These are phyloP conservation scores for Tetranychus piercei DNA, from an alignment of 2,888 invertebrate species.

Conservation along the genomic window DNA sequence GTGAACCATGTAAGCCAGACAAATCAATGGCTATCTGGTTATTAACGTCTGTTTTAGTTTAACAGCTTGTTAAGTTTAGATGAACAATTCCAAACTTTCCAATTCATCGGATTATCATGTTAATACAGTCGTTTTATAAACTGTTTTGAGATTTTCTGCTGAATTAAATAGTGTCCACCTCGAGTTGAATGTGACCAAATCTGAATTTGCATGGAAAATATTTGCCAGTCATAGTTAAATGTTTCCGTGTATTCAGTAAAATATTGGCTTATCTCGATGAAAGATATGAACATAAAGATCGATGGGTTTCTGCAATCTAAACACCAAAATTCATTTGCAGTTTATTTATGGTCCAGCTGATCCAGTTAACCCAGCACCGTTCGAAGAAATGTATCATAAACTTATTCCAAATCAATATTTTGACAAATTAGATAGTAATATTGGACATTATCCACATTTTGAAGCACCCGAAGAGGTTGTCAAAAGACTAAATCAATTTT, in stretches of 20 bases:
- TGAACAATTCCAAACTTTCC: too few species aligned
- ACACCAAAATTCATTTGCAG: slow-evolving; percentile 29
- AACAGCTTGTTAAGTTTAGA: too few species aligned
- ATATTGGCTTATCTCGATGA: slow-evolving; percentile 30
- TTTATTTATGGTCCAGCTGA: slow-evolving; percentile 33
- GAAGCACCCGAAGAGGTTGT: slow-evolving; percentile 30
- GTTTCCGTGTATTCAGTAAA: slow-evolving; percentile 19
- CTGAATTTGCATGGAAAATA: too few species aligned
- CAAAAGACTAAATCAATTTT: slow-evolving; percentile 24
- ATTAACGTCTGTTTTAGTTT: too few species aligned
- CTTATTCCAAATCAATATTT: slow-evolving; percentile 29
- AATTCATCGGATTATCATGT: too few species aligned
- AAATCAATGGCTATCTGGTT: too few species aligned
- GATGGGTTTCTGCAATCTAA: slow-evolving; percentile 32
- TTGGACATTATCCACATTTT: slow-evolving; percentile 33
- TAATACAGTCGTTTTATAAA: too few species aligned
- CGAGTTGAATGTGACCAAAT: too few species aligned
- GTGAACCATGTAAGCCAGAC: too few species aligned
- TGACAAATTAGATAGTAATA: slow-evolving; percentile 27
- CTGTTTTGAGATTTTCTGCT: too few species aligned
- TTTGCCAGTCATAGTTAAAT: too few species aligned
- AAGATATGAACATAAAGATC: slow-evolving; percentile 29
- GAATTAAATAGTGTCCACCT: too few species aligned
- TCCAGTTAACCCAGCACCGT: slow-evolving; percentile 31
- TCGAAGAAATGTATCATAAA: slow-evolving; percentile 26